Conservation (phyloP, 2,113 vertebrate species). For the Dinomys branickii region DNA sequence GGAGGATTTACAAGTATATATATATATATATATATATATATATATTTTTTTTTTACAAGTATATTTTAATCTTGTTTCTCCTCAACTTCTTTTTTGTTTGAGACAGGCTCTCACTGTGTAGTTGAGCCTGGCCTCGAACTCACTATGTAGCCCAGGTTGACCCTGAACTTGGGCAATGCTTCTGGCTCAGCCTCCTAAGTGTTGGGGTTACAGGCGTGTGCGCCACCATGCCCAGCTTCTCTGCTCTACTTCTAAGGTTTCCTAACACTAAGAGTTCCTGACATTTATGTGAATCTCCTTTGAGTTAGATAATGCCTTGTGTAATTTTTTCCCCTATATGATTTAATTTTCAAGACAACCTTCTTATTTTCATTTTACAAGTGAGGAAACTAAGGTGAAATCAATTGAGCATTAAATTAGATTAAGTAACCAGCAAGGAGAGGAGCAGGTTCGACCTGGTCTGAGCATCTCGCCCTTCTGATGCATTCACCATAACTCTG, state of each 20-base stretch:
- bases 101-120: background rate
- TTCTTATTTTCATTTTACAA: background rate
- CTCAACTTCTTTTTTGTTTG: background rate
- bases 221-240: background rate
- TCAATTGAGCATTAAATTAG: background rate
- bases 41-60: no score
- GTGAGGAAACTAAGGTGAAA: background rate
- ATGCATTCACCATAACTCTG: background rate
- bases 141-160: background rate
- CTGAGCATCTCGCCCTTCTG: background rate
- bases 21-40: no score
- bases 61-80: background rate
- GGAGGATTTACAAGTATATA: background rate
- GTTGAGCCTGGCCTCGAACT: background rate
- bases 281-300: background rate
- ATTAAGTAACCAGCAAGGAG: background rate
- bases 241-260: background rate
- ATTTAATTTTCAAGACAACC: background rate
- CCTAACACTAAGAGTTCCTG: background rate
- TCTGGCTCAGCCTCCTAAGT: background rate
- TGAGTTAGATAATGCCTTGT: background rate
- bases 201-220: background rate
- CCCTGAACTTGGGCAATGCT: background rate
- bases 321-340: background rate
- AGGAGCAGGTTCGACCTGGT: background rate